Evolutionary conservation across 2,888 invertebrate genomes (phyloP).

Genomic region (Nomada fucata): DNA sequence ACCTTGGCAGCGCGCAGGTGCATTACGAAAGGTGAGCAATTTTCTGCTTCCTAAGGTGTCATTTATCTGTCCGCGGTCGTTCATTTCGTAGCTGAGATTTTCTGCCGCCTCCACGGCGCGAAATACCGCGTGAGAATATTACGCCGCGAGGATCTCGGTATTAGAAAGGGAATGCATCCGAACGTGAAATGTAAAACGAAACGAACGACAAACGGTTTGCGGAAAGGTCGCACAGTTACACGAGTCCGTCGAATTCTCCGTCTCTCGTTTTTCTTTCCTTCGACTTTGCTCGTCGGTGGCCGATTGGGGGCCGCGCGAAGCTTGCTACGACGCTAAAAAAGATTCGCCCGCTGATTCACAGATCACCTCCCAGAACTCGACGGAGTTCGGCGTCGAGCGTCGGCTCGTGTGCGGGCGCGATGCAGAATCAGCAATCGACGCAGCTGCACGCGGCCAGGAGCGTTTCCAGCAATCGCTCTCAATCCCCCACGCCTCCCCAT

Average conservation of each 20-base stretch:
- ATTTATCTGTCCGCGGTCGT: constrained; percentile 48
- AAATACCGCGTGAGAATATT: constrained; percentile 12
- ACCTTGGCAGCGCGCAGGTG: constrained; percentile 93
- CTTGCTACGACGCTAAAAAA: not conserved
- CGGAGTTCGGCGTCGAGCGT: constrained; percentile 85
- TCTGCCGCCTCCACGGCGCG: not conserved
- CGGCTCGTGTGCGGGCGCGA: constrained; percentile 82
- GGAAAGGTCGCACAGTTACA: not conserved
- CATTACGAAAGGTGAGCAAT: constrained; percentile 91
- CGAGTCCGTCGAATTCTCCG: too few relatives aligned
- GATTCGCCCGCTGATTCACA: constrained; percentile 64
- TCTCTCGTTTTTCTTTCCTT: too few relatives aligned
- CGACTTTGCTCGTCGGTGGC: too few relatives aligned
- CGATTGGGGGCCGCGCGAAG: too few relatives aligned
- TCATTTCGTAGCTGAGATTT: constrained; percentile 13
- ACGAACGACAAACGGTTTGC: not conserved
- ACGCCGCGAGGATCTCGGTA: not conserved
- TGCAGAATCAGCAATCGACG: constrained; percentile 71
- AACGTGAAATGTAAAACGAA: not conserved
- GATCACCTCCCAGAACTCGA: constrained; percentile 85
- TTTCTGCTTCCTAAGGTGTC: constrained; percentile 37
- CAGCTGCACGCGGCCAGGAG: constrained; percentile 82
- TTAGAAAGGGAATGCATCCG: not conserved
- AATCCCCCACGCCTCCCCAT: constrained; percentile 85
- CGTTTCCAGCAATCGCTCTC: constrained; percentile 83